Evolutionary conservation across 2,113 vertebrate species (phyloP), one percentile per base, ranked within the genome.

Genomic region (Lipophrys pholis): DNA sequence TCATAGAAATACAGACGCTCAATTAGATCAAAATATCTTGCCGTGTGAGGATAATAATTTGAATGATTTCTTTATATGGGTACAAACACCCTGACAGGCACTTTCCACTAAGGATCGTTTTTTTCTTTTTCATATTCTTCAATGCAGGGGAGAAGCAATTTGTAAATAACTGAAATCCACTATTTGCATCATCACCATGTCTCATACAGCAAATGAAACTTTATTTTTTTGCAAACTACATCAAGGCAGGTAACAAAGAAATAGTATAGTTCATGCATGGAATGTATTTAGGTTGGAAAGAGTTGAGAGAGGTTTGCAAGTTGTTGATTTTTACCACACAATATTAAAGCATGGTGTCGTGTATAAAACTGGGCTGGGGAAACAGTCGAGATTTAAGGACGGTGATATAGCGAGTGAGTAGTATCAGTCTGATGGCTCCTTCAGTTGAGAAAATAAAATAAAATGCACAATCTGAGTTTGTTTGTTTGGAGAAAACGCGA

Each of bases 71-170:
- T 81, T 67, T 76, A 82, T 61, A 76, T 36, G 63, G 79, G 80
- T 58, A 48, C 60, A 85, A 73, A 85, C 66, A 82, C 67, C 76
- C 82, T 59, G 68, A 58, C 81, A 88, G 88, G 85, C 87, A 90
- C 90, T 90, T 91, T 88, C 73, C 81, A 80, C 77, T 52, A 51
- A 76, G 48, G 71, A 84, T 61, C 41, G 35, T 43, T 43, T 30
- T 30, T 30, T 30, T 30, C 4, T 30, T 30, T 4, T 30, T 30
- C 21, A 30, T 30, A 30, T 30, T 30, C 21, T 30, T 30, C 21
- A 30, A 65, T 63, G 66, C 52, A 63, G 41, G 56, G 52, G 77
- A 71, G 56, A 83, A 40, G 57, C 6, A 52, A 30, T 2, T 30
- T 30, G 21, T 30, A 30, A 30, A 30, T 30, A 30, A 30, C 21